Conservation (phyloP, 2,797 vertebrate genomes). For the Trichosurus vulpecula region DNA sequence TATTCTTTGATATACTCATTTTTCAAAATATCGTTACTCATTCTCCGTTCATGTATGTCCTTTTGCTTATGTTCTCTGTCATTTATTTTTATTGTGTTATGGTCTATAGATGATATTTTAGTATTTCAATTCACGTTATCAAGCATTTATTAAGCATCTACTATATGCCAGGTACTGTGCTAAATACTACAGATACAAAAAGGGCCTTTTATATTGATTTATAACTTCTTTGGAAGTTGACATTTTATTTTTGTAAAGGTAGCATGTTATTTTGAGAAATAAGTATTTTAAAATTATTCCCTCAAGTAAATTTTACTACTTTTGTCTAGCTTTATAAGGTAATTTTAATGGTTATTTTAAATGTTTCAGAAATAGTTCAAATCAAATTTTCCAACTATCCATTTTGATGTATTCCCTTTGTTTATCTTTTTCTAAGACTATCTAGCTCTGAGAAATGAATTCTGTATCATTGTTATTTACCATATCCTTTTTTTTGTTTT, state of each 20-base stretch:
- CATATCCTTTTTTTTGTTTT: no score
- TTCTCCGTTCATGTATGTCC: background rate
- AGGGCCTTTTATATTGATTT: background rate
- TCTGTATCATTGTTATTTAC: no score
- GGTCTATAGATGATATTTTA: no score
- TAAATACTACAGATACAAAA: background rate
- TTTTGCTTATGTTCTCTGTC: background rate
- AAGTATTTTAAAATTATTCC: background rate
- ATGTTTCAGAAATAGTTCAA: background rate
- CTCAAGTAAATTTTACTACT: background rate
- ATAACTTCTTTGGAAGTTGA: background rate
- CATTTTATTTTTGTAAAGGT: background rate
- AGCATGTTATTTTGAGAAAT: background rate
- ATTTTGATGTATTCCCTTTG: no score
- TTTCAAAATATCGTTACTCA: background rate
- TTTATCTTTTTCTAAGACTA: no score
- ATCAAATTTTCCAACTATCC: background rate
- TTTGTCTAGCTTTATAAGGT: background rate
- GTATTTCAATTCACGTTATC: no score
- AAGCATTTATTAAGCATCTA: no score
- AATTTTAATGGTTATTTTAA: background rate
- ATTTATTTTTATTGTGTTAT: background rate
- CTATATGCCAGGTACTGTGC: background rate
- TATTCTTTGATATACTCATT: background rate
- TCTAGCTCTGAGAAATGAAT: no score